These are phyloP conservation scores for Dioctria linearis DNA, from an alignment of 2,888 invertebrate species.

Conservation along the genomic window DNA sequence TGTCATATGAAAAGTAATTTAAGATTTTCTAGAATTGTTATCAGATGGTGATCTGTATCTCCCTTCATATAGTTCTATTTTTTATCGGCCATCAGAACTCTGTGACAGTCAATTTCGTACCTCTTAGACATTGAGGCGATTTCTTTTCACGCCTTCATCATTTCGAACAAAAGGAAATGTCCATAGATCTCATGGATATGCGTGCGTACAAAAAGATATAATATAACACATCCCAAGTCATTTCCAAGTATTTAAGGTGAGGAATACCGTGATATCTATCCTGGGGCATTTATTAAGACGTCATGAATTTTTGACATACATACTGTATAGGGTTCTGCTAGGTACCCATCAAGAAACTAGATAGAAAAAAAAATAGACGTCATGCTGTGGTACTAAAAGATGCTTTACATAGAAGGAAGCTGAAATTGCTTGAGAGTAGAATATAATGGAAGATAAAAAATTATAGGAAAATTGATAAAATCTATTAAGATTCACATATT, in stretches of 20 bases:
- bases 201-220: neutral
- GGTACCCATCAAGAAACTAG: neutral
- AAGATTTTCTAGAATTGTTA: too few relatives aligned
- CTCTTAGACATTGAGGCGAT: conserved; percentile 34
- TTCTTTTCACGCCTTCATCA: conserved; percentile 41
- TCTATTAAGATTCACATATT: too few relatives aligned
- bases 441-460: too few relatives aligned
- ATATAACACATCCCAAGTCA: conserved; percentile 29
- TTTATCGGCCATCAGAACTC: conserved; percentile 22
- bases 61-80: neutral
- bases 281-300: conserved; percentile 45
- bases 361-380: conserved; percentile 1
- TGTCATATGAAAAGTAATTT: too few relatives aligned
- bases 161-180: conserved; percentile 28
- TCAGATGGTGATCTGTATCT: too few relatives aligned
- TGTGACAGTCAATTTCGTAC: conserved; percentile 33
- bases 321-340: neutral
- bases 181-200: conserved; percentile 30
- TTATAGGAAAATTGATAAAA: too few relatives aligned
- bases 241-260: conserved; percentile 43
- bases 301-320: conserved; percentile 16
- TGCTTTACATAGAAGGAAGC: neutral
- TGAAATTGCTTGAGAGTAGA: neutral
- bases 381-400: neutral
- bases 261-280: conserved; percentile 14